Conservation (phyloP, 2,888 invertebrate genomes). For the Xestia xanthographa region DNA sequence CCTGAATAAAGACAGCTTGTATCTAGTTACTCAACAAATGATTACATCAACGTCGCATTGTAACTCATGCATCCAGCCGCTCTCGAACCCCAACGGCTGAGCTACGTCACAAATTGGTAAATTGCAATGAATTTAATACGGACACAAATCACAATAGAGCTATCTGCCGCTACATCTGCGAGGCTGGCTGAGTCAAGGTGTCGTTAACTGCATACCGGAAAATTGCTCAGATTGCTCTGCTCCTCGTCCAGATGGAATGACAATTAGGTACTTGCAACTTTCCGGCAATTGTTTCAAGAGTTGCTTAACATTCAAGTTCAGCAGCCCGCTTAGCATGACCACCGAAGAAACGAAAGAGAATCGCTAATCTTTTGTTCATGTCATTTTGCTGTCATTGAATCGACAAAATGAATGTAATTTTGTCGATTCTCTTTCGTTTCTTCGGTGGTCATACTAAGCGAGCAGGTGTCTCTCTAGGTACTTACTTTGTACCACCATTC, state of each 20-base stretch:
- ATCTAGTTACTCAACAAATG: background rate
- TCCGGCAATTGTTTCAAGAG: constrained; percentile 41
- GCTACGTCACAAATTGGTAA: constrained; percentile 54
- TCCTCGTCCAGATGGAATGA: constrained; percentile 20
- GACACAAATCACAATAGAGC: constrained; percentile 58
- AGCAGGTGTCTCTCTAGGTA: background rate
- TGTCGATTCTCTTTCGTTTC: no score
- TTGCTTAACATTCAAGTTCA: constrained; percentile 35
- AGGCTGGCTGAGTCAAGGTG: constrained; percentile 56
- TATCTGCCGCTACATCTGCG: constrained; percentile 36
- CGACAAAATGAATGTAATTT: no score
- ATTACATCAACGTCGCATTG: constrained; percentile 19
- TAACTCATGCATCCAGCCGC: constrained; percentile 22
- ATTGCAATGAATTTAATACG: constrained; percentile 54
- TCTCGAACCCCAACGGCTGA: constrained; percentile 30
- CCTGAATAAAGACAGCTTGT: constrained; percentile 1
- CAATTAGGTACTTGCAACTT: constrained; percentile 29
- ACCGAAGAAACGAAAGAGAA: no score
- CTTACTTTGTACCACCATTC: background rate
- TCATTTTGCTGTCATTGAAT: no score
- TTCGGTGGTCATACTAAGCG: no score
- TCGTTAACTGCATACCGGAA: constrained; percentile 46
- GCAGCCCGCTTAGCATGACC: no score
- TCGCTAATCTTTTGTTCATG: no score
- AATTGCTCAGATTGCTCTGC: constrained; percentile 40